phyloP scores from a whole-genome alignment of 2,797 vertebrate genomes.

The Pelodytes ibericus region DNA sequence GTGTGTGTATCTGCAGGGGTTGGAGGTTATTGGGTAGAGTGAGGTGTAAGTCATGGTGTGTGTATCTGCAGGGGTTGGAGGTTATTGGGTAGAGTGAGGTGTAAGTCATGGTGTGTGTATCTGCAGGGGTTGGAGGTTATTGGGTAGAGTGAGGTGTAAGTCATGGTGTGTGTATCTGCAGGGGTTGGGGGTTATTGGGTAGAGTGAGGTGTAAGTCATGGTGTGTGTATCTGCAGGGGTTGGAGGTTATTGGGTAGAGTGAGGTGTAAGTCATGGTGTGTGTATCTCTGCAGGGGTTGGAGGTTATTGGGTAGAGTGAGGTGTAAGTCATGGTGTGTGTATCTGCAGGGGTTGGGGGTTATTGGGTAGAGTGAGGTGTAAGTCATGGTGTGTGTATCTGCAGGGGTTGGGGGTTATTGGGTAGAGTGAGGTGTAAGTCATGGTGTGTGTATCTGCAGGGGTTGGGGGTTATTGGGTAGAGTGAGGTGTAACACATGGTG shows the following conservation, averaged over 20 bases:
- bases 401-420: slow-evolving; percentile 86
- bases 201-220: slow-evolving; percentile 79
- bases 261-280: slow-evolving; percentile 71
- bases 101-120: slow-evolving; percentile 61
- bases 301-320: slow-evolving; percentile 86
- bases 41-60: slow-evolving; percentile 71
- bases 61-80: slow-evolving; percentile 78
- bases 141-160: slow-evolving; percentile 86
- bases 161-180: slow-evolving; percentile 51
- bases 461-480: slow-evolving; percentile 82
- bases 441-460: slow-evolving; percentile 68
- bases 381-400: slow-evolving; percentile 42
- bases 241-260: slow-evolving; percentile 86
- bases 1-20: slow-evolving; percentile 70
- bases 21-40: slow-evolving; percentile 86
- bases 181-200: slow-evolving; percentile 85
- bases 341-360: slow-evolving; percentile 82
- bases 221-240: slow-evolving; percentile 70
- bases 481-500: slow-evolving; percentile 61
- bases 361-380: slow-evolving; percentile 84
- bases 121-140: slow-evolving; percentile 82
- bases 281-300: slow-evolving; percentile 75
- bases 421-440: slow-evolving; percentile 81
- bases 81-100: slow-evolving; percentile 84
- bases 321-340: slow-evolving; percentile 63